Evolutionary conservation across 2,888 invertebrate species (phyloP), one percentile per base, ranked within the genome.

Genomic region (Tetragonisca angustula): DNA sequence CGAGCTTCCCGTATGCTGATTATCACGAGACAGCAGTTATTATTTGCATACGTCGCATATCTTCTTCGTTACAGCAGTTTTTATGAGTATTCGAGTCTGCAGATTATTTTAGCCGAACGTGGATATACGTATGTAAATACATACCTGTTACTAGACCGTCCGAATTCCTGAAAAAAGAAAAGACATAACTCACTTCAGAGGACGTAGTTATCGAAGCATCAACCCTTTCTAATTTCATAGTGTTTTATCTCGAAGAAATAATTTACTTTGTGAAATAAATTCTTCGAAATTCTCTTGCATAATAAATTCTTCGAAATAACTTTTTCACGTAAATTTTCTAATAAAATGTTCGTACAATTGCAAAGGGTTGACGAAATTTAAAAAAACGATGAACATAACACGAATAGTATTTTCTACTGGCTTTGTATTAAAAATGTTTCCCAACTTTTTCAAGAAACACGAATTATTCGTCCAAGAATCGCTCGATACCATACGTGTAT

Each of bases 111-210:
- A 1, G n/a, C 36, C 52, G 17, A 24, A 17, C 17, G 21, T 4
- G 17, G 15, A 67, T 74, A 2, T 70, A 79, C 83, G 56, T 90
- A 43, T 43, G 43, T 43, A 43, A 43, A 43, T 43, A 43, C 43
- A 43, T 43, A 93, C 93, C 93, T 85, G 91, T 71, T 65, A 87
- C 79, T 73, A 88, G 81, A 61, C 89, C 84, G 69, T 89, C 91
- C 75, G 91, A 81, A 86, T 90, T 91, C 80, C 93, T 93, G 89
- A 68, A 92, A 92, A 52, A 74, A 74, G 83, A 78, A 89, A 81
- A 64, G 3, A 56, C 49, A 56, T 50, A 0, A 56, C 4, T 75
- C 43, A 76, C 19, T 75, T 43, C 49, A 24, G 32, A 11, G 32
- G 17, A 50, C n/a, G 43, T 19, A 43, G 1, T 62, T 32, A 32